Evolutionary conservation across 2,888 invertebrate genomes (phyloP).

Genomic region (Sphaeridia pumilis): DNA sequence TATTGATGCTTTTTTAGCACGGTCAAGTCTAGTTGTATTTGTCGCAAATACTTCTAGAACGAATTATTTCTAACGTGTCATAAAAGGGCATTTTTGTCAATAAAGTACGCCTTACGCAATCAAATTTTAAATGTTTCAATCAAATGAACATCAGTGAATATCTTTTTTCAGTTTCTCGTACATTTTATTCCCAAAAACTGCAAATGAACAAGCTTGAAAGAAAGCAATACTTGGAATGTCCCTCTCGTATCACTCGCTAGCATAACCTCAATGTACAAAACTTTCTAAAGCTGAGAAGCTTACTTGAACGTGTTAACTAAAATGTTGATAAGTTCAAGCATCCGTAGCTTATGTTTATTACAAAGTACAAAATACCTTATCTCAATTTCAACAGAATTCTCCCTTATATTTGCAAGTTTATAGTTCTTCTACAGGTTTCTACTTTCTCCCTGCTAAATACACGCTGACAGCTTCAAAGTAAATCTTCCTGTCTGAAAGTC

Average conservation of each 20-base stretch:
- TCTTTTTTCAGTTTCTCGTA: neutral
- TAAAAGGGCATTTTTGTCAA: too few species aligned
- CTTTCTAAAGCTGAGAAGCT: slow-evolving; percentile 8
- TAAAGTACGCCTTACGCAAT: too few species aligned
- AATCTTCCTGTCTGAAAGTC: too few species aligned
- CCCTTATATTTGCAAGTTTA: neutral
- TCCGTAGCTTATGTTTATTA: neutral
- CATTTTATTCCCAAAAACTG: slow-evolving; percentile 10
- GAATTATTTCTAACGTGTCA: too few species aligned
- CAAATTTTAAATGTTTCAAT: neutral
- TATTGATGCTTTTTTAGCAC: too few species aligned
- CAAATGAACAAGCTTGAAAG: slow-evolving; percentile 18
- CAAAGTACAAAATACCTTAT: neutral
- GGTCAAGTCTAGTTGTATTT: too few species aligned
- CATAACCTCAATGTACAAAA: too few species aligned
- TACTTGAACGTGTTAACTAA: neutral
- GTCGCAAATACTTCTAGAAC: too few species aligned
- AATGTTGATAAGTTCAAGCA: neutral
- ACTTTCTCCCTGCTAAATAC: neutral
- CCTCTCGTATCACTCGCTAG: slow-evolving; percentile 21
- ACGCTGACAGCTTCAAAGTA: too few species aligned
- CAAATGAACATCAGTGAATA: slow-evolving; percentile 1
- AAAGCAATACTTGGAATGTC: slow-evolving; percentile 20
- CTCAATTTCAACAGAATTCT: neutral
- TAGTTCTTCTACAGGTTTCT: neutral